A percentile compares a stretch with the other conserved stretches of the same genome.
These are phyloP conservation scores for Hestina assimilis DNA, from an alignment of 1,140 invertebrate species.

Conservation along the genomic window DNA sequence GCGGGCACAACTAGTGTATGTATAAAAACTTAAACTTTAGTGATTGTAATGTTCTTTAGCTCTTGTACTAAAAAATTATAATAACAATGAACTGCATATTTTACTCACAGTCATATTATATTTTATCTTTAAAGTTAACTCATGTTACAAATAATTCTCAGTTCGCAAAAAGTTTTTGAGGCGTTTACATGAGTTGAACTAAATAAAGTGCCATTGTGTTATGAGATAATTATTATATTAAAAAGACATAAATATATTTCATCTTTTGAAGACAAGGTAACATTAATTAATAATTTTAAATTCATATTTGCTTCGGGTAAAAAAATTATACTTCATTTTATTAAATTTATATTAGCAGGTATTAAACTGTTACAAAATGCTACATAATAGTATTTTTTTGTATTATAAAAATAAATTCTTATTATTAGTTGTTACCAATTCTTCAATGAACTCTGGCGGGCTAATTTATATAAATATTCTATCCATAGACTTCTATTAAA, in stretches of 20 bases:
- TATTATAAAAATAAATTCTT: no score
- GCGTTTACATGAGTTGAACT: slow-evolving; percentile 1
- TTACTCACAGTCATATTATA: background rate
- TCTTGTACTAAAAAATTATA: slow-evolving; percentile 20
- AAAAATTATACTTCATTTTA: no score
- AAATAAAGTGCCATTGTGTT: slow-evolving; percentile 13
- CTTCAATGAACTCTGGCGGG: slow-evolving; percentile 8
- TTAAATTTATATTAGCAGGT: no score
- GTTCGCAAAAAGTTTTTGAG: slow-evolving; percentile 16
- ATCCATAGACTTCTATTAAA: slow-evolving; percentile 4
- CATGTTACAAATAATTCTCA: slow-evolving; percentile 7
- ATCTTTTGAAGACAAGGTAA: background rate
- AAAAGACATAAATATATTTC: background rate
- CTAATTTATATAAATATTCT: background rate
- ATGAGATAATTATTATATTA: background rate
- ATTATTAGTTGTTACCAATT: background rate
- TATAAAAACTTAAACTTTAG: no score
- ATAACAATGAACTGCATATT: slow-evolving; percentile 18
- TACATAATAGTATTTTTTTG: no score
- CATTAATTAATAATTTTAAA: background rate
- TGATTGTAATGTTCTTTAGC: background rate
- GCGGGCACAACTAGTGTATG: no score
- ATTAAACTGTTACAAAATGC: no score
- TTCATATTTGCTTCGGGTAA: no score
- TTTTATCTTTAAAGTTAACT: slow-evolving; percentile 25